A percentile compares a stretch with the other conserved stretches of the same genome.
phyloP scores from a whole-genome alignment of 2,888 invertebrate species.

The Creontiades dilutus region DNA sequence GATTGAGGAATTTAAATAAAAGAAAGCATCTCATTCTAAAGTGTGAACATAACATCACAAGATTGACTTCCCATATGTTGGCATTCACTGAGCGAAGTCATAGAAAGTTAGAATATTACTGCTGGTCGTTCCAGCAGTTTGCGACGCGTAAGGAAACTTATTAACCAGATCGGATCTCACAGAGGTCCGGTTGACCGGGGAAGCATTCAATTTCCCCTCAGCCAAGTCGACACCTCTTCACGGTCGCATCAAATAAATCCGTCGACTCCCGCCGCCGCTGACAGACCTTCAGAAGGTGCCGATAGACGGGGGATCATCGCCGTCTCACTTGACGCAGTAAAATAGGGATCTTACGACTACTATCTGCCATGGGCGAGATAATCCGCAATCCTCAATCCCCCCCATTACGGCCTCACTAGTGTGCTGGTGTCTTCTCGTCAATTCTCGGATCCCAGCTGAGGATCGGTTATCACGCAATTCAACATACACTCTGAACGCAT shows the following conservation, averaged over 20 bases:
- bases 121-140: background rate
- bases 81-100: background rate
- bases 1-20: too few species aligned
- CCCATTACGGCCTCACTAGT: background rate
- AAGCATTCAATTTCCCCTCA: constrained; percentile 4
- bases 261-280: background rate
- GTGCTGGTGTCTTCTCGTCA: background rate
- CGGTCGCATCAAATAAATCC: constrained; percentile 6
- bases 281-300: constrained; percentile 31
- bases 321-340: constrained; percentile 15
- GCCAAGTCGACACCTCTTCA: constrained; percentile 12
- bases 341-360: constrained; percentile 19
- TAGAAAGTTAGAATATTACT: background rate
- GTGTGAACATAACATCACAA: too few species aligned
- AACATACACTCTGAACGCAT: too few species aligned
- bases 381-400: background rate
- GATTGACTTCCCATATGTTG: too few species aligned
- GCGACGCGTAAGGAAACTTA: background rate
- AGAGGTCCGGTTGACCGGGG: background rate
- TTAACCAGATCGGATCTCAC: background rate
- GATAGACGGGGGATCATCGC: constrained; percentile 3
- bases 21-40: too few species aligned
- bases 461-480: too few species aligned
- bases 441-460: background rate
- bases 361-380: background rate